phyloP scores from a whole-genome alignment of 1,140 invertebrate species.

The Maniola jurtina region DNA sequence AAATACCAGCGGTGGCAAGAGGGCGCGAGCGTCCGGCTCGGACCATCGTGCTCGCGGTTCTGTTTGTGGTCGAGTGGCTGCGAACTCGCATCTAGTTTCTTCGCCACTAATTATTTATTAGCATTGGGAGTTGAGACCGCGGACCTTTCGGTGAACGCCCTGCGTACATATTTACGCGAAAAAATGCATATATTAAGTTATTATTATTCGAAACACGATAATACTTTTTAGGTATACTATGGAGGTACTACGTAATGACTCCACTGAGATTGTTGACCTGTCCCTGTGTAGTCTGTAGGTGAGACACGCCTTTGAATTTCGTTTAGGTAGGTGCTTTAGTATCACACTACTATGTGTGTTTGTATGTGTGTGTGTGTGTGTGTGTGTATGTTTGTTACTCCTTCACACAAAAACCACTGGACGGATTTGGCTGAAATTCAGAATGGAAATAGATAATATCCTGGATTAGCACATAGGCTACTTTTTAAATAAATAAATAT shows the following conservation, averaged over 20 bases:
- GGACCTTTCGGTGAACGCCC: constrained; percentile 63
- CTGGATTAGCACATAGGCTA: too few relatives aligned
- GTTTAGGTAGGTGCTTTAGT: too few relatives aligned
- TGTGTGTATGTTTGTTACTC: too few relatives aligned
- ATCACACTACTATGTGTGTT: too few relatives aligned
- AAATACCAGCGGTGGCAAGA: constrained; percentile 19
- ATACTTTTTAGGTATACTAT: constrained; percentile 2
- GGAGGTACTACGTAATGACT: background rate
- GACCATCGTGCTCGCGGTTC: constrained; percentile 53
- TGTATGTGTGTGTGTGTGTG: too few relatives aligned
- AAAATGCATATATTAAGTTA: constrained; percentile 15
- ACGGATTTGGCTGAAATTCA: too few relatives aligned
- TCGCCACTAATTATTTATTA: constrained; percentile 51
- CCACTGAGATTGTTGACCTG: constrained; percentile 17
- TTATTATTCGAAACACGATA: constrained; percentile 22
- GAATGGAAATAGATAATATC: too few relatives aligned
- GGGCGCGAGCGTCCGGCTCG: constrained; percentile 46
- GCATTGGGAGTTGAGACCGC: constrained; percentile 40
- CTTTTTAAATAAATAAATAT: too few relatives aligned
- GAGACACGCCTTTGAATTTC: background rate
- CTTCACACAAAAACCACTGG: too few relatives aligned
- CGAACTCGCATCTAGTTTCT: constrained; percentile 40
- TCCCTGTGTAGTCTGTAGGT: background rate
- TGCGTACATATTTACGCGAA: constrained; percentile 31
- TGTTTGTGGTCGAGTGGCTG: constrained; percentile 53